Percentiles rank a stretch among this genome's conserved stretches.
Evolutionary conservation across 2,888 invertebrate genomes (phyloP).

Genomic region (Physocephala rufipes): DNA sequence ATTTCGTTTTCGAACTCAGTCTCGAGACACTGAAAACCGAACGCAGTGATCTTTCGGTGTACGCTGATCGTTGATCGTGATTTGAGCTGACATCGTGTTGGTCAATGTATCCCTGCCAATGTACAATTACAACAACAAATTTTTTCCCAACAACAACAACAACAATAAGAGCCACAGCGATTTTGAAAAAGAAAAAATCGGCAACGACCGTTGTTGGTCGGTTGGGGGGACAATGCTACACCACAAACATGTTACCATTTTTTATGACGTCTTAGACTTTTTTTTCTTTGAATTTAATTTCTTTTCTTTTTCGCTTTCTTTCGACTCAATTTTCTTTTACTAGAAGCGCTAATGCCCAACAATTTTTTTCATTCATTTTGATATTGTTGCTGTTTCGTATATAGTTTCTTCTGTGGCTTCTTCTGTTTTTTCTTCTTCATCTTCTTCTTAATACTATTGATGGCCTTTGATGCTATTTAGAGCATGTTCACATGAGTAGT

Average conservation of each 20-base stretch:
- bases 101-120: not conserved
- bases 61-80: conserved; percentile 56
- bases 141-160: no score
- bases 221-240: conserved; percentile 10
- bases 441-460: no score
- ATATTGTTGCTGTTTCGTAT: conserved; percentile 12
- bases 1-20: not conserved
- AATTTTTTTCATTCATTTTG: conserved; percentile 3
- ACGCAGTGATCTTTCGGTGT: conserved; percentile 22
- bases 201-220: not conserved
- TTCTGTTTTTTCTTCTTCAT: no score
- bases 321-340: not conserved
- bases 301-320: conserved; percentile 13
- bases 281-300: no score
- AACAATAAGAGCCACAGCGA: conserved; percentile 2
- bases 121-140: conserved; percentile 16
- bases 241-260: conserved; percentile 35
- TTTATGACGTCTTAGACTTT: conserved; percentile 25
- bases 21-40: conserved; percentile 27
- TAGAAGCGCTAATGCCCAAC: not conserved
- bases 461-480: conserved; percentile 2
- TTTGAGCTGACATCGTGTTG: conserved; percentile 62
- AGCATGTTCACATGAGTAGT: conserved; percentile 24
- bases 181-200: not conserved
- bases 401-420: conserved; percentile 4